These are phyloP conservation scores for Metallyticus violacea DNA, from an alignment of 2,888 invertebrate species.

Conservation along the genomic window DNA sequence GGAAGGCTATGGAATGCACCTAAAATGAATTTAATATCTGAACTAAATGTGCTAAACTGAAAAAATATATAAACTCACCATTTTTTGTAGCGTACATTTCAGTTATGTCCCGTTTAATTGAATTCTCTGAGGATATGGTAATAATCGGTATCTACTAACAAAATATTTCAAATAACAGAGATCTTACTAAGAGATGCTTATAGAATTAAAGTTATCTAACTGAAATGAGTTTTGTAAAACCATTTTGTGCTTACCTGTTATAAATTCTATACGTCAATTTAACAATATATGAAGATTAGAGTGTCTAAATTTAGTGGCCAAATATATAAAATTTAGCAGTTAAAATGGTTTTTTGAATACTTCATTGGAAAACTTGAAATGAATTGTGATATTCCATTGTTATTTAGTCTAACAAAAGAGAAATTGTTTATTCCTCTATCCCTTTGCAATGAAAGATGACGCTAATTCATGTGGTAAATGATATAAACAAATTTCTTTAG, in stretches of 20 bases:
- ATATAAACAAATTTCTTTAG: too few relatives aligned
- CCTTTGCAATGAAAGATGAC: too few relatives aligned
- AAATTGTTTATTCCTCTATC: too few relatives aligned
- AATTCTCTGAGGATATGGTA: too few relatives aligned
- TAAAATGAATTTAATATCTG: too few relatives aligned
- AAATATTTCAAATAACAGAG: too few relatives aligned
- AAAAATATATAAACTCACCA: not conserved
- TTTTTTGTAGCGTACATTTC: not conserved
- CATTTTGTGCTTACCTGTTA: not conserved
- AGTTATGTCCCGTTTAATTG: not conserved
- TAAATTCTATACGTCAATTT: not conserved
- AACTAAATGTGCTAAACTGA: not conserved
- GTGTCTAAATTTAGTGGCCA: not conserved
- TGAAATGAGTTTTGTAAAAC: too few relatives aligned
- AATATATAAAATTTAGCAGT: not conserved
- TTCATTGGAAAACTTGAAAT: not conserved
- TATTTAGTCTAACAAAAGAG: not conserved
- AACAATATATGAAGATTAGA: not conserved
- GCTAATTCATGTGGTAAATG: too few relatives aligned
- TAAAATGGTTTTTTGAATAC: not conserved
- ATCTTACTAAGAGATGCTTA: too few relatives aligned
- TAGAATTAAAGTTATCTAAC: too few relatives aligned
- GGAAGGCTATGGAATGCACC: too few relatives aligned
- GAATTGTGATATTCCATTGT: not conserved
- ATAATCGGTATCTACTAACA: too few relatives aligned